Evolutionary conservation across 2,797 vertebrate species (phyloP), one percentile per base, ranked within the genome.

Genomic region (Etheostoma nigrum): DNA sequence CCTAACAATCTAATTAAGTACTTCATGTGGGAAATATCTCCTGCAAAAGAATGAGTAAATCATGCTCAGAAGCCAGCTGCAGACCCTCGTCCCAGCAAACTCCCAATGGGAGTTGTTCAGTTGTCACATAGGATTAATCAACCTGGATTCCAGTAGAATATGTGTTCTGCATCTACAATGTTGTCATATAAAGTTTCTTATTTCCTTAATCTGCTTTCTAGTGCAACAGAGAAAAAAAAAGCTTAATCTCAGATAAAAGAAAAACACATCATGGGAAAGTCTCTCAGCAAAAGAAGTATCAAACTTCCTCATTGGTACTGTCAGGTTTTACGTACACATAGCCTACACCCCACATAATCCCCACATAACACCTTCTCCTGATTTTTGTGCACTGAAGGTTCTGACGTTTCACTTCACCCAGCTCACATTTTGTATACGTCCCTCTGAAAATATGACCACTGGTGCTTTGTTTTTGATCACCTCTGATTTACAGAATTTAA

Each of bases 1-100:
- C 36, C 55, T 18, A 69, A 87, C 69, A 74, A 77, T 66, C 70
- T 64, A 77, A 81, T 83, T 67, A 74, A 59, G 18, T 27, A 53
- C 76, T 83, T 77, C 5, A 72, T 44, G 51, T 58, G 36, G 40
- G 52, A 57, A 66, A 54, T 42, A 18, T 25, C 60, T 67, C n/a
- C 36, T 23, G 42, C 19, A 48, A 23, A 66, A 15, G 2, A 59
- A 47, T 11, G 40, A 53, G 12, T 49, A 49, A 66, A 64, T 72
- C 51, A 47, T 8, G 57, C 10, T 48, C n/a, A 1, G 23, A 52
- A 40, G 57, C 74, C 69, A 68, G 64, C 52, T 40, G 51, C 1
- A 16, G 27, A 30, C 18, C 21, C 19, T 70, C 12, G 4, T 44
- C 45, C 1, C 55, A 6, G 10, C n/a, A 61, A 10, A 9, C 18